These are phyloP conservation scores for Koerneria pararmatus DNA, from an alignment of 2,888 invertebrate genomes.

Conservation along the genomic window DNA sequence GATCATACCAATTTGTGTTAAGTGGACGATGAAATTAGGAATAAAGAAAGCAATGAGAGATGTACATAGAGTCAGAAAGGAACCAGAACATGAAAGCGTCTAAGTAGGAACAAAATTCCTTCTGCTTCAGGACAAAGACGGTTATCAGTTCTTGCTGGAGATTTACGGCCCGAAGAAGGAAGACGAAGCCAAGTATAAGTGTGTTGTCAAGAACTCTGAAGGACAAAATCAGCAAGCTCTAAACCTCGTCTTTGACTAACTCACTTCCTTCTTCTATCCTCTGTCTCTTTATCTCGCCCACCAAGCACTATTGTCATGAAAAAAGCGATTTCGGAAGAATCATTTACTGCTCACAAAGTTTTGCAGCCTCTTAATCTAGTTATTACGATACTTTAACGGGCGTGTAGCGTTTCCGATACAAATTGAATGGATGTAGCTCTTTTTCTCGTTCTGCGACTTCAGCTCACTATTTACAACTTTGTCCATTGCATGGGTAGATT, in stretches of 20 bases:
- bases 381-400: no score
- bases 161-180: conserved; percentile 56
- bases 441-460: no score
- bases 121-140: conserved; percentile 44
- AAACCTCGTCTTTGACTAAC: conserved; percentile 56
- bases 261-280: neutral
- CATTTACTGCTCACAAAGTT: no score
- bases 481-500: no score
- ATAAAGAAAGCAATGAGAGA: no score
- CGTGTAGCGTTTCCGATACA: no score
- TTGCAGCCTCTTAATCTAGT: no score
- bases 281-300: neutral
- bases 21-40: no score
- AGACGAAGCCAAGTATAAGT: conserved; percentile 58
- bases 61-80: no score
- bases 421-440: no score
- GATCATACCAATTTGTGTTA: no score
- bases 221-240: conserved; percentile 59
- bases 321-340: neutral
- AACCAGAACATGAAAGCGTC: neutral
- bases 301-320: neutral
- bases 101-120: neutral
- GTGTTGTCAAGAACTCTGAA: conserved; percentile 57
- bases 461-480: no score
- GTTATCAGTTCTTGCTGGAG: conserved; percentile 53